Evolutionary conservation across 2,797 vertebrate species (phyloP).

Genomic region (Trematomus bernacchii): DNA sequence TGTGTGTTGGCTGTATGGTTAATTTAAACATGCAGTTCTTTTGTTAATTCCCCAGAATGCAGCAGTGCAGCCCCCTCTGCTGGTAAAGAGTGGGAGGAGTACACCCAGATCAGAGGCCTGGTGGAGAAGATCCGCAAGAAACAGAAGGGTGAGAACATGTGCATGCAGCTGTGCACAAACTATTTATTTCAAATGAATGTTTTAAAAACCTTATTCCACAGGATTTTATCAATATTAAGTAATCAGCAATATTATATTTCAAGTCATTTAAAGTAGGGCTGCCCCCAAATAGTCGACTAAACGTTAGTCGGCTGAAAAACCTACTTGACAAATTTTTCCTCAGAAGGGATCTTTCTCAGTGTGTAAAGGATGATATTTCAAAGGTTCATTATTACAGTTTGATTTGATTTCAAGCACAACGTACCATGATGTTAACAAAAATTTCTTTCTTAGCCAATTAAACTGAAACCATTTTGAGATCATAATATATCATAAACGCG

Average conservation of each 20-base stretch:
- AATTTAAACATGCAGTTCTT: background rate
- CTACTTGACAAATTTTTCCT: no score
- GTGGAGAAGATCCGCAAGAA: conserved; percentile 98
- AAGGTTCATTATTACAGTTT: no score
- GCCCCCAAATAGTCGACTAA: no score
- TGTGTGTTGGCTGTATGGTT: background rate
- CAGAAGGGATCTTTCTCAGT: no score
- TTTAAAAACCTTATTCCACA: no score
- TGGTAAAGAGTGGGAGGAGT: conserved; percentile 98
- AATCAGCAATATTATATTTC: background rate
- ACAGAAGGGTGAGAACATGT: conserved; percentile 89
- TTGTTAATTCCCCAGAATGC: conserved; percentile 87
- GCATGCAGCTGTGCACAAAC: background rate
- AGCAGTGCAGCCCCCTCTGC: conserved; percentile 92
- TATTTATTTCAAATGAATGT: background rate
- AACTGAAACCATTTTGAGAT: no score
- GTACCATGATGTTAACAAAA: no score
- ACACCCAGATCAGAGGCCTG: conserved; percentile 92
- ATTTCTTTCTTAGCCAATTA: no score
- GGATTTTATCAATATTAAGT: background rate
- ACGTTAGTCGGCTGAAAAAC: no score
- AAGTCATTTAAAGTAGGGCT: background rate
- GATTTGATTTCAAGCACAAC: no score
- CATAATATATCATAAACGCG: no score
- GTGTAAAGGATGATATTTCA: no score